phyloP scores from a whole-genome alignment of 2,888 invertebrate genomes.

The Trilocha varians region DNA sequence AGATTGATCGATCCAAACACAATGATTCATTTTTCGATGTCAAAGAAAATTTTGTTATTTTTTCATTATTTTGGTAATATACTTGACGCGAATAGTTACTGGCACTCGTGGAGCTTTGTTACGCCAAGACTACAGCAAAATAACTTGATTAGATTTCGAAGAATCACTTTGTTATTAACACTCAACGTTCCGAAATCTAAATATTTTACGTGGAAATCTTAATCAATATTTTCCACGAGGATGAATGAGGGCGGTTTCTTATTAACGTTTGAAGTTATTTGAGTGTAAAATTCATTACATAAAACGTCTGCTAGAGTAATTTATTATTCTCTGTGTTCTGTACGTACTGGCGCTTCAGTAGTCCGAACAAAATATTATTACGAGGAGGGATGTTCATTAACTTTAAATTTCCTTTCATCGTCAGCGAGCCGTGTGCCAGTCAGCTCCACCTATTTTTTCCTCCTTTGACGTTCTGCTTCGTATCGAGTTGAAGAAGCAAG shows the following conservation, averaged over 20 bases:
- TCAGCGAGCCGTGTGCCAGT: constrained; percentile 20
- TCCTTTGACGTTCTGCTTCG: constrained; percentile 23
- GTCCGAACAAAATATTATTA: constrained; percentile 19
- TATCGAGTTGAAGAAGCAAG: constrained; percentile 17
- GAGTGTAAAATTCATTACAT: constrained; percentile 8
- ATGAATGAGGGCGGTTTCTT: neutral
- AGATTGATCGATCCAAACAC: no score
- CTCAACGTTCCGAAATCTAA: no score
- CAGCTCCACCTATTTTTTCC: constrained; percentile 17
- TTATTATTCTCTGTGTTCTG: constrained; percentile 19
- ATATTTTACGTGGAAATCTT: no score
- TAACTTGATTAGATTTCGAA: no score
- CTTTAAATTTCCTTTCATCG: constrained; percentile 28
- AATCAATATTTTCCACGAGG: no score
- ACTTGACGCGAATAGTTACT: no score
- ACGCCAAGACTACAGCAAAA: no score
- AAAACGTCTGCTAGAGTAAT: constrained; percentile 15
- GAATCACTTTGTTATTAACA: no score
- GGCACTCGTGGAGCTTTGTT: no score
- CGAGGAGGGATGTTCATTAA: constrained; percentile 28
- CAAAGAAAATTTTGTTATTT: no score
- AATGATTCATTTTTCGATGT: no score
- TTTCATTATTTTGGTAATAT: no score
- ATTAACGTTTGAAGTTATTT: constrained; percentile 1
- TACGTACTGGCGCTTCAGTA: constrained; percentile 15